Base-by-base conservation (phyloP, 2,797 vertebrate genomes). In the Sebastes kiyomatsui region DNA sequence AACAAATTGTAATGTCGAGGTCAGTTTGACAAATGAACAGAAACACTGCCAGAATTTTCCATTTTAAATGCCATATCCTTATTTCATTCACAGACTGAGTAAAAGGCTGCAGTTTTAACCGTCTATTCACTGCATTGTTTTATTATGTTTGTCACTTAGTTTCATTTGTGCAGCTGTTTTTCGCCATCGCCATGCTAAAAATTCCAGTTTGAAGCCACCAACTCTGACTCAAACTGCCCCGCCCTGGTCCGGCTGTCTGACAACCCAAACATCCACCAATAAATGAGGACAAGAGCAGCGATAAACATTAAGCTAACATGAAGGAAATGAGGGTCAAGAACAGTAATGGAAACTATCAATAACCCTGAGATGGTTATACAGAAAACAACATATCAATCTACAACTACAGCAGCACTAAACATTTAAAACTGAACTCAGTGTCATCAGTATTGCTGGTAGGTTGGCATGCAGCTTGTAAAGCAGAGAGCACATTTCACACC, bases 401-500 rank as follows among this genome's bases (percentile, higher is more conserved):
- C 32, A 77, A 65, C 4, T 9, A 58, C 42, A 32, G 14, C 20
- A 66, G 67, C 59, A 72, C 11, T 12, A 13, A 72, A 70, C 20
- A 56, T 35, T 72, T 22, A 11, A 72, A 67, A 49, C 14, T 62
- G 18, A 64, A 67, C 52, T 64, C 7, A 8, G 2, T n/a, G 22
- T 20, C 1, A 25, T 35, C 23, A 32, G 6, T 27, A 8, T 42
- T 55, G 52, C 10, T 65, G 33, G 46, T 22, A 3, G 20, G 72
- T 1, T n/a, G 6, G 30, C n/a, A 60, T 67, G 22, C 42, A 77
- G 76, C 33, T 58, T 59, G 61, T 68, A 54, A 72, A 35, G 74
- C 49, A 49, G 12, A 61, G 62, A 25, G 46, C 46, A 61, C 23
- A 85, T 86, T 86, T 85, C 81, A 88, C 87, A 87, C 83, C 65